Evolutionary conservation across 2,113 vertebrate genomes (phyloP).

Genomic region (Halichoerus grypus): DNA sequence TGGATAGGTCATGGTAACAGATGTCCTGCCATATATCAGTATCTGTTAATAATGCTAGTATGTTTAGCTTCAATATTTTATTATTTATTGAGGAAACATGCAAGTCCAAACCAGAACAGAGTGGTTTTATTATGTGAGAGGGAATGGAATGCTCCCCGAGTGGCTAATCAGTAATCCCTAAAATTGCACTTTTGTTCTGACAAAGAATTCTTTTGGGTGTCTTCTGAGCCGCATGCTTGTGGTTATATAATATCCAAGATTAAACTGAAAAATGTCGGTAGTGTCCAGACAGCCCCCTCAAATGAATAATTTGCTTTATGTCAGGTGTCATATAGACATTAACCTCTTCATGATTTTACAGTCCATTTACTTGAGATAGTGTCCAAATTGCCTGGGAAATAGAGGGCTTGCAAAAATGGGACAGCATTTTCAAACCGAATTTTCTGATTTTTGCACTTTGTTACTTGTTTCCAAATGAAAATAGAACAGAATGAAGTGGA

Average conservation of each 20-base stretch:
- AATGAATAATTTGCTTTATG: background rate
- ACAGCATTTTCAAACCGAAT: background rate
- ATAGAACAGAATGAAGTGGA: conserved; percentile 26
- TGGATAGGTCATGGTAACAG: background rate
- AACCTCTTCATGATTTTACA: background rate
- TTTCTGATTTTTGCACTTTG: conserved; percentile 39
- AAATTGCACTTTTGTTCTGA: conserved; percentile 57
- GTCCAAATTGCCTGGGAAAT: background rate
- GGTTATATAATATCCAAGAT: conserved; percentile 12
- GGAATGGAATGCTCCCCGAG: conserved; percentile 5
- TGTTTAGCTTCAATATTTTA: background rate
- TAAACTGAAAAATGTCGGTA: background rate
- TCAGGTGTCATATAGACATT: background rate
- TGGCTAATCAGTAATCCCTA: background rate
- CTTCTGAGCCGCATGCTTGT: background rate
- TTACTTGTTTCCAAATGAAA: conserved; percentile 33
- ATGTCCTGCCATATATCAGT: background rate
- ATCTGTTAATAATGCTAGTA: background rate
- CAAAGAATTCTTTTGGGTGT: conserved; percentile 53
- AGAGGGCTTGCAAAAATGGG: background rate
- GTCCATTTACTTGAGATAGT: background rate
- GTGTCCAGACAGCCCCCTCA: background rate
- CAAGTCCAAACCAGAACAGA: background rate
- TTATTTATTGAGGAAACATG: background rate
- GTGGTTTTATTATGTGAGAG: conserved; percentile 19